Conservation (phyloP, 2,797 vertebrate genomes). For the Sebastiscus albofasciatus region DNA sequence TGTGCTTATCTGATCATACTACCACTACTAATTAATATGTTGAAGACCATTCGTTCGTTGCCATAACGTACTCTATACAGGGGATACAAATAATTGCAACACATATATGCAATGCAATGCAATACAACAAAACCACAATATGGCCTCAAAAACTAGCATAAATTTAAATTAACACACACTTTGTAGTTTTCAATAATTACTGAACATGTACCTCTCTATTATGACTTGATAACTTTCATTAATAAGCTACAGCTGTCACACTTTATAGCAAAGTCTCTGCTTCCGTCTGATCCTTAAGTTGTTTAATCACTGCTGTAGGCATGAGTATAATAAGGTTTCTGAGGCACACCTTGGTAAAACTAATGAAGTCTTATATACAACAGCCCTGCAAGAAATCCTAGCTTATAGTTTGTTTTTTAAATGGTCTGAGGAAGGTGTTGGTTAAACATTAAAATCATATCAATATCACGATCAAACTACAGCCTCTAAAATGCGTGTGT, state of each 20-base stretch:
- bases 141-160: too few species aligned
- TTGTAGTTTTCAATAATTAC: not conserved
- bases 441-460: not conserved
- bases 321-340: not conserved
- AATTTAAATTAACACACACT: not conserved
- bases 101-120: not conserved
- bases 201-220: not conserved
- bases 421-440: not conserved
- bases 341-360: not conserved
- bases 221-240: not conserved
- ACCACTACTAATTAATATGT: not conserved
- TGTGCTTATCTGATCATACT: not conserved
- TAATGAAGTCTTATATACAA: not conserved
- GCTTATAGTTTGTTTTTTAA: too few species aligned
- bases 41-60: not conserved
- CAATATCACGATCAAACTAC: not conserved
- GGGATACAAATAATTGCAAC: not conserved
- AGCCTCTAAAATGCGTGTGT: not conserved
- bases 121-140: not conserved
- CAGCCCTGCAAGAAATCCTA: not conserved
- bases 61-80: not conserved
- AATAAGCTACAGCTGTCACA: not conserved
- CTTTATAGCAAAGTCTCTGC: not conserved
- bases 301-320: not conserved
- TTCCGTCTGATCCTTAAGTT: not conserved